phyloP scores from a whole-genome alignment of 2,888 invertebrate genomes.

The Synanthedon myopaeformis region DNA sequence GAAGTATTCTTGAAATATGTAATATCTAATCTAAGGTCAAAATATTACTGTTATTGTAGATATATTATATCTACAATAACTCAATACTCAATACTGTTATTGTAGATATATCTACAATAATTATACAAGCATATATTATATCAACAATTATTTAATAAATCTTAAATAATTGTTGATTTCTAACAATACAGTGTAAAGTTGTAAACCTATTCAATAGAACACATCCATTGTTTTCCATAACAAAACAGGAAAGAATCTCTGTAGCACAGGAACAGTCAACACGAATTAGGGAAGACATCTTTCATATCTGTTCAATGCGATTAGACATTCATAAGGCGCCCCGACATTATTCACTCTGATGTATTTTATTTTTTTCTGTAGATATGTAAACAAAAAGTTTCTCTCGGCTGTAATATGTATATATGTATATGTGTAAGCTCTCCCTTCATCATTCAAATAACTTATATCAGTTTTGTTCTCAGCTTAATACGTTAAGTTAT shows the following conservation, averaged over 20 bases:
- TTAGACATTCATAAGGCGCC: constrained; percentile 57
- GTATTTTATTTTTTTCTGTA: not conserved
- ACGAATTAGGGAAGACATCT: constrained; percentile 50
- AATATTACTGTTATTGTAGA: too few relatives aligned
- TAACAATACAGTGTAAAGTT: not conserved
- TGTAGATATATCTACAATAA: too few relatives aligned
- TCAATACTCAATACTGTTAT: too few relatives aligned
- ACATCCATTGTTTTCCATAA: constrained; percentile 11
- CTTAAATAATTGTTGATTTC: not conserved
- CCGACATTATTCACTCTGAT: constrained; percentile 10
- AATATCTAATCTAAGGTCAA: too few relatives aligned
- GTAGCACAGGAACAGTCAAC: constrained; percentile 45
- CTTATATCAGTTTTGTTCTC: not conserved
- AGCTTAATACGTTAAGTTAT: constrained; percentile 3
- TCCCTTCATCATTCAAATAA: not conserved
- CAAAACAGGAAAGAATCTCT: constrained; percentile 26
- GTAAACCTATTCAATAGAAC: not conserved
- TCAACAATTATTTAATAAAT: too few relatives aligned
- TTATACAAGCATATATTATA: too few relatives aligned
- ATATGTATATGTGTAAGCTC: constrained; percentile 21
- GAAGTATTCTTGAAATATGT: too few relatives aligned
- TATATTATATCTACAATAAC: too few relatives aligned
- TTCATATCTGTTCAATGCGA: constrained; percentile 48
- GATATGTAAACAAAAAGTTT: constrained; percentile 48
- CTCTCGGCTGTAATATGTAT: constrained; percentile 38